Conservation (phyloP, 2,113 vertebrate species). For the Pygathrix nemaeus region DNA sequence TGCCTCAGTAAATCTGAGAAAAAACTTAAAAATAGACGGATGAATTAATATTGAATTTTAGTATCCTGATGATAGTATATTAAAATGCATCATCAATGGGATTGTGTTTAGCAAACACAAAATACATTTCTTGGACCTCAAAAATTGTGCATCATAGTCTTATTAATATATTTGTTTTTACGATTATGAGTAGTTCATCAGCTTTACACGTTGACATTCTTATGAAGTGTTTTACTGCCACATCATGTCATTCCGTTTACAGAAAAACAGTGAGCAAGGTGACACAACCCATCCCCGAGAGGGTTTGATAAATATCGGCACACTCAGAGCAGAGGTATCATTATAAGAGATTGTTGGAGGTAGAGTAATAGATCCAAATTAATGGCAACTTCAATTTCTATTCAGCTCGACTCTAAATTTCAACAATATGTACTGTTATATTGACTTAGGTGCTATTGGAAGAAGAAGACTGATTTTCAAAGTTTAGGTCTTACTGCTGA, state of each 20-base stretch:
- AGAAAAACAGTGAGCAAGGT: neutral
- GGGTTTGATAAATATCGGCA: neutral
- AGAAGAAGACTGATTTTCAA: slow-evolving; percentile 29
- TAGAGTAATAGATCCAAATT: slow-evolving; percentile 53
- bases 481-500: neutral
- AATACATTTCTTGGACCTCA: neutral
- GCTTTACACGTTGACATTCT: neutral
- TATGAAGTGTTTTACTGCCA: neutral
- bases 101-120: neutral
- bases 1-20: neutral
- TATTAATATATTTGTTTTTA: neutral
- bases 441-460: neutral
- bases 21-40: neutral
- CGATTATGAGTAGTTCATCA: neutral
- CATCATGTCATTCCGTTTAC: neutral
- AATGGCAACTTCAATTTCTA: slow-evolving; percentile 9
- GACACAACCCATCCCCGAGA: neutral
- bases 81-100: neutral
- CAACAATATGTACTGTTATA: neutral
- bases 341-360: neutral
- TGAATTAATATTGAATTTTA: neutral
- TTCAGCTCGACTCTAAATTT: slow-evolving; percentile 27
- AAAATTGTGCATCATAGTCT: neutral
- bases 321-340: neutral
- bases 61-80: neutral